Base-by-base conservation (phyloP, 2,113 vertebrate genomes). In the Paralichthys olivaceus region DNA sequence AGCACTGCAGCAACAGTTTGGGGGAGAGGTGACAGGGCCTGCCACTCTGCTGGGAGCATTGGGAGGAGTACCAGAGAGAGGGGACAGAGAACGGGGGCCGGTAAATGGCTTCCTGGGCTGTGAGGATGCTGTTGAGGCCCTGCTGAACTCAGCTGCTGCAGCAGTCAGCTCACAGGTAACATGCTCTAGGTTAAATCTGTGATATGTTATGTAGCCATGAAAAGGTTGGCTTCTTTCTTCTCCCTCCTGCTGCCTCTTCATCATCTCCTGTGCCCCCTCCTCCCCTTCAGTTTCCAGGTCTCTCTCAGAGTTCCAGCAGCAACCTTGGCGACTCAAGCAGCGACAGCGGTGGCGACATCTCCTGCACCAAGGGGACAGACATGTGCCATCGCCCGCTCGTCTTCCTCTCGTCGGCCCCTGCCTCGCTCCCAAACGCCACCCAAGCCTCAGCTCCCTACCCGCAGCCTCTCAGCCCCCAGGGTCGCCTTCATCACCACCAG, bases 121-220 rank as follows among this genome's bases (percentile, higher is more conserved):
- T 0, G 98, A 99, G 91, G 98, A 99, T 13, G 96, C 98, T 13
- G 96, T 98, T 61, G 98, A 99, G 94, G 98, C 97, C 25, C 94
- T 99, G 70, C 81, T 95, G 47, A 97, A 97, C 87, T 97, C 97
- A 0, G 96, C 97, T 85, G 97, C 97, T 55, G 93, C 91, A 19
- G 93, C 93, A 4, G 94, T 95, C 43, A 94, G 87, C 85, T 97
- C 97, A 72, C 97, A 97, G 92, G 95, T 98, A 91, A 94, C 72
- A 5, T 40, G 20, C 2, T 9, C 55, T 2, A 8, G n/a, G 2
- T 26, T 20, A 4, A 11, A 23, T 4, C 23, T 54, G 22, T 45
- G 3, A 43, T 32, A n/a, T 57, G 9, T 28, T 13, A 19, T 47
- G 14, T 22, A 61, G 22, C 15, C 25, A 20, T 23, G 13, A 58